These are phyloP conservation scores for Phoebastria nigripes DNA, from an alignment of 2,797 vertebrate genomes.

Conservation along the genomic window DNA sequence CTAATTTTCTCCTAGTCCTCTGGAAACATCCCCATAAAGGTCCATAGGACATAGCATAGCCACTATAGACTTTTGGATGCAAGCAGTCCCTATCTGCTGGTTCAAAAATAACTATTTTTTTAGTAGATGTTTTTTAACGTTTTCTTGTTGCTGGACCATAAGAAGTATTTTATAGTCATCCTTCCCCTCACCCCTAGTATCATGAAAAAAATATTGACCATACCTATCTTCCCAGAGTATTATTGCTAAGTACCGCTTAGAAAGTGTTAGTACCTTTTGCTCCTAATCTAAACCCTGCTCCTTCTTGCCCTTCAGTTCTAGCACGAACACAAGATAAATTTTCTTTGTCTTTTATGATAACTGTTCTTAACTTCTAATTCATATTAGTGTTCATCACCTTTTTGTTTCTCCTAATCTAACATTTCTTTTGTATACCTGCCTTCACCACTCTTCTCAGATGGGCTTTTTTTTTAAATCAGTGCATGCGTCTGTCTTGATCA, in stretches of 20 bases:
- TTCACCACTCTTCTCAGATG: not conserved
- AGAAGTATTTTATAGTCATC: not conserved
- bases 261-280: not conserved
- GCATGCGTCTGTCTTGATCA: accelerated
- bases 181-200: not conserved
- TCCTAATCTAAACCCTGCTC: not conserved
- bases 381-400: not conserved
- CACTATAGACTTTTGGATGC: not conserved
- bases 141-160: not conserved
- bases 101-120: not conserved
- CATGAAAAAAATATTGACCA: not conserved
- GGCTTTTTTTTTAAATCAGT: not conserved
- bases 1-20: not conserved
- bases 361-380: not conserved
- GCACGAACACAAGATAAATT: not conserved
- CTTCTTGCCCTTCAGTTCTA: not conserved
- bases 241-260: not conserved
- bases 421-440: not conserved
- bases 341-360: not conserved
- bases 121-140: not conserved
- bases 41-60: not conserved
- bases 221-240: not conserved
- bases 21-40: not conserved
- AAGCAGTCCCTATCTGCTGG: not conserved
- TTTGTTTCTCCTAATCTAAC: not conserved